Conservation (phyloP, 2,797 vertebrate genomes). For the Apogon hyalosoma region DNA sequence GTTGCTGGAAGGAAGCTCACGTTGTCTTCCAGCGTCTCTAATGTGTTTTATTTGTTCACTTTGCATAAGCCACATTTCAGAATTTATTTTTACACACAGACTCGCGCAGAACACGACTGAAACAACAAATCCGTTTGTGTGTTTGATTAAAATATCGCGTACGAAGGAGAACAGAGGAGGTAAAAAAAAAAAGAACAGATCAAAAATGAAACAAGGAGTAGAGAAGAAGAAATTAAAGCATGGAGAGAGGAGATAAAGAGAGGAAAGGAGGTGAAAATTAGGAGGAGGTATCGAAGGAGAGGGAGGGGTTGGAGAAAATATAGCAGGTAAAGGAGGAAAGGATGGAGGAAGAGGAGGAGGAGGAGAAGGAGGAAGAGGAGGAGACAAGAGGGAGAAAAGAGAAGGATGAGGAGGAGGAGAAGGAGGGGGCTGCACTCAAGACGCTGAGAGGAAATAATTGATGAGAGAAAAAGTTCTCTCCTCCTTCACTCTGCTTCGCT, state of each 20-base stretch:
- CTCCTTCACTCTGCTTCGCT: slow-evolving; percentile 26
- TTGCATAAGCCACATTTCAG: slow-evolving; percentile 52
- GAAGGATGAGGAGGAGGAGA: neutral
- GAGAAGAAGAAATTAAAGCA: neutral
- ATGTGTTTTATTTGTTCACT: slow-evolving; percentile 52
- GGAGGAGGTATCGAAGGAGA: neutral
- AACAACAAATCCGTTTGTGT: slow-evolving; percentile 25
- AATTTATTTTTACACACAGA: slow-evolving; percentile 54
- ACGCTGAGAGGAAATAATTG: slow-evolving; percentile 62
- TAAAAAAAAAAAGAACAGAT: too few relatives aligned
- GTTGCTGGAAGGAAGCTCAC: slow-evolving; percentile 38
- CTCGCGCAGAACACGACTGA: slow-evolving; percentile 13
- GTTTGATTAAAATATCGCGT: slow-evolving; percentile 52
- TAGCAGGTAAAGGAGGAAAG: too few relatives aligned
- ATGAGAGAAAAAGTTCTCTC: slow-evolving; percentile 58
- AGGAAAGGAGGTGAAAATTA: neutral
- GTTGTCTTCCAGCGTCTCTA: slow-evolving; percentile 37
- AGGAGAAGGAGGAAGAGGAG: too few relatives aligned
- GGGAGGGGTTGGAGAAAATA: neutral
- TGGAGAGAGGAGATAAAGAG: neutral
- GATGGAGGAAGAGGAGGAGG: too few relatives aligned
- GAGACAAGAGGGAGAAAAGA: neutral
- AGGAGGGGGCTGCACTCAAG: slow-evolving; percentile 49
- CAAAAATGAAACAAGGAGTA: neutral
- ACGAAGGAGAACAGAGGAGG: too few relatives aligned